phyloP scores from a whole-genome alignment of 2,888 invertebrate species.

The Drosophila recens region DNA sequence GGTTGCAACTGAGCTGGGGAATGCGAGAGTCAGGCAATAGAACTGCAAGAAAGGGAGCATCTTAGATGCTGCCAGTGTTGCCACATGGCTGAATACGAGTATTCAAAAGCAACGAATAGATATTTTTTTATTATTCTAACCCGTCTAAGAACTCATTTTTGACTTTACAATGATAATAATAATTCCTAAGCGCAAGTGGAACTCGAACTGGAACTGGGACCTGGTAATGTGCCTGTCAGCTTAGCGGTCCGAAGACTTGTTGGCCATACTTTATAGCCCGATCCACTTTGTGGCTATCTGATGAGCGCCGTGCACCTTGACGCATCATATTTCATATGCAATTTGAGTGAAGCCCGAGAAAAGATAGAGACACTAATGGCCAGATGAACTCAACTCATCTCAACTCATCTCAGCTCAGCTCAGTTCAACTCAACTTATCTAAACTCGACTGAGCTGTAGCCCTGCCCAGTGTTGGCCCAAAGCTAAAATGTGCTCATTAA shows the following conservation, averaged over 20 bases:
- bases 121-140: not conserved
- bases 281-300: constrained; percentile 61
- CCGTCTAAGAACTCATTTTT: constrained; percentile 7
- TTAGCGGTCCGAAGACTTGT: constrained; percentile 32
- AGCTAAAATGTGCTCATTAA: constrained; percentile 40
- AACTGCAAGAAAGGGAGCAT: constrained; percentile 45
- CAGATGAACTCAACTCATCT: constrained; percentile 13
- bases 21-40: constrained; percentile 40
- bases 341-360: constrained; percentile 34
- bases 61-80: constrained; percentile 13
- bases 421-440: not conserved
- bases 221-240: constrained; percentile 57
- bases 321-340: constrained; percentile 67
- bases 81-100: not conserved
- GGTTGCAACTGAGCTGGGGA: constrained; percentile 53
- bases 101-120: not conserved
- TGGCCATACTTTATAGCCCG: constrained; percentile 43
- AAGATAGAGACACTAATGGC: constrained; percentile 51
- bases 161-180: constrained; percentile 38
- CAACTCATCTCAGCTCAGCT: constrained; percentile 7
- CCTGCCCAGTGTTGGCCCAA: constrained; percentile 12
- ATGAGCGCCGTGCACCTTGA: constrained; percentile 49
- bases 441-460: not conserved
- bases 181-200: constrained; percentile 10
- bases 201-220: constrained; percentile 15